Conservation (phyloP, 2,888 invertebrate species). For the Machimus atricapillus region DNA sequence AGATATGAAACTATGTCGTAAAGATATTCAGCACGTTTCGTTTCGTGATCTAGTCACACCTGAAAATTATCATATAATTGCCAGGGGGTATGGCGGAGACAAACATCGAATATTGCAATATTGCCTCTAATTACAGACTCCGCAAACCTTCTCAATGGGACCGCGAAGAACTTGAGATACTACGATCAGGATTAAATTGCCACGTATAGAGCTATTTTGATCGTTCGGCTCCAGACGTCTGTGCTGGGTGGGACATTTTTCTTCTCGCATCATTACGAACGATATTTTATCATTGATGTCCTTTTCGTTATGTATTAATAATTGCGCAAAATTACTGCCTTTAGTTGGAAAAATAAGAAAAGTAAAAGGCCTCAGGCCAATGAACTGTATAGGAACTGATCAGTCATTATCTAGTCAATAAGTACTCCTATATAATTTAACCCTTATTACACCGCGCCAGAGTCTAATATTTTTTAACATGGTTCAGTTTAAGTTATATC, state of each 20-base stretch:
- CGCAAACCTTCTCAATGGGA: neutral
- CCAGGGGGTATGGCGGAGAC: neutral
- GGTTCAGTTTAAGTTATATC: too few relatives aligned
- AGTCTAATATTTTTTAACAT: too few relatives aligned
- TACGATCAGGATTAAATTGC: neutral
- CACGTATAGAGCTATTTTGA: neutral
- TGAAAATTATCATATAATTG: constrained; percentile 40
- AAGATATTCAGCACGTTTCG: neutral
- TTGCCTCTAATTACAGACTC: constrained; percentile 33
- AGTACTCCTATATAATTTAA: neutral
- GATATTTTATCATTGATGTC: neutral
- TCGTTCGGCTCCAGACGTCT: neutral
- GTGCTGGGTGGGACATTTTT: neutral
- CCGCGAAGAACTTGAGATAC: neutral
- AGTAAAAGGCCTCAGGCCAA: neutral
- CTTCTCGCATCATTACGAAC: neutral
- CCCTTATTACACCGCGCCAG: too few relatives aligned
- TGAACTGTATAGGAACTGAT: neutral
- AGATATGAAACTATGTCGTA: neutral
- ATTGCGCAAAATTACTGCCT: neutral
- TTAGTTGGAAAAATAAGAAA: neutral
- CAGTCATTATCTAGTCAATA: neutral
- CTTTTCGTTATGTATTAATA: neutral
- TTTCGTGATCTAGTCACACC: constrained; percentile 33
- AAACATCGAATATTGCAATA: constrained; percentile 11